phyloP scores from a whole-genome alignment of 2,797 vertebrate genomes.

The Phataginus tetradactyla region DNA sequence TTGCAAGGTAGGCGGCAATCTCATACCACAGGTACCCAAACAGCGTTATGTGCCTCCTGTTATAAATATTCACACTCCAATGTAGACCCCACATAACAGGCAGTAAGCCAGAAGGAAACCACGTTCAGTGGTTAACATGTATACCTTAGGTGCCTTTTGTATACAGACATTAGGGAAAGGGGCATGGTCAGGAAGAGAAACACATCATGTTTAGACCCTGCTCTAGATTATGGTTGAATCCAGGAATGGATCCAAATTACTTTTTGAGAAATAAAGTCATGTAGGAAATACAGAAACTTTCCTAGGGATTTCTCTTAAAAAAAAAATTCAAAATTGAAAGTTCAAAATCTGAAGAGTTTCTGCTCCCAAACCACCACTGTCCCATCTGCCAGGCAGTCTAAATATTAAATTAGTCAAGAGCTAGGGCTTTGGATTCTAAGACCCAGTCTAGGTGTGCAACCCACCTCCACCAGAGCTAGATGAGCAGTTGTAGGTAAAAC shows the following conservation, averaged over 20 bases:
- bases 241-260: neutral
- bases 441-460: neutral
- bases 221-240: constrained; percentile 7
- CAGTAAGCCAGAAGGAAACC: neutral
- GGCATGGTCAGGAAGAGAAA: neutral
- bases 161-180: neutral
- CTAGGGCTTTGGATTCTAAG: neutral
- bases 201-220: neutral
- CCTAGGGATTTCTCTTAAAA: neutral
- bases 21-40: neutral
- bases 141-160: neutral
- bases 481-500: neutral
- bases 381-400: neutral
- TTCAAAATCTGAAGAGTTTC: neutral
- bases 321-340: neutral
- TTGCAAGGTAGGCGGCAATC: neutral
- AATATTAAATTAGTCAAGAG: neutral
- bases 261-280: neutral
- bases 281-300: neutral
- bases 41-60: neutral
- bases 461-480: rapidly evolving
- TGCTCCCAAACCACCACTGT: neutral
- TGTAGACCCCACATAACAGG: neutral
- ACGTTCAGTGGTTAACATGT: neutral
- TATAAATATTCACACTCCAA: neutral